Conservation (phyloP, 2,797 vertebrate genomes). For the Halcyon smyrnensis region DNA sequence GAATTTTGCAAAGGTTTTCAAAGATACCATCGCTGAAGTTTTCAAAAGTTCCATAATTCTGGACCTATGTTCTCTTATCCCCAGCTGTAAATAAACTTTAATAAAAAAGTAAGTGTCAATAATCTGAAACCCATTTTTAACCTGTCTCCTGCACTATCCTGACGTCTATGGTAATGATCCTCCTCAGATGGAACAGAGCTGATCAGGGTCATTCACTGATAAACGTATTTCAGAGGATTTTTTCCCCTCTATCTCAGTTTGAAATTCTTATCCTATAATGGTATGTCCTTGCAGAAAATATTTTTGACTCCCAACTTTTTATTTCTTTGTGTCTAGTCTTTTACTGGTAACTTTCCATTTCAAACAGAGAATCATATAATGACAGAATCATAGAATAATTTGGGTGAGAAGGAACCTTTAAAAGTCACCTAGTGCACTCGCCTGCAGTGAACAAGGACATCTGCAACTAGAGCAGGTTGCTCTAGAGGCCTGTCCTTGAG, state of each 20-base stretch:
- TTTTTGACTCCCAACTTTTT: constrained; percentile 35
- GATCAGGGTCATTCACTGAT: constrained; percentile 80
- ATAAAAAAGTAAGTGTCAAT: constrained; percentile 73
- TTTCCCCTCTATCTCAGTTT: constrained; percentile 67
- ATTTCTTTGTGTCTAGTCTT: constrained; percentile 12
- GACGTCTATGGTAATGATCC: constrained; percentile 66
- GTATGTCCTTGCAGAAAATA: constrained; percentile 63
- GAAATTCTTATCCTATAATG: constrained; percentile 74
- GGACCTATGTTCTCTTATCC: constrained; percentile 62
- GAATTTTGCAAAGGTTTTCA: constrained; percentile 60
- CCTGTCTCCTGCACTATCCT: constrained; percentile 63
- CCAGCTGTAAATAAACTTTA: constrained; percentile 72
- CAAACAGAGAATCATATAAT: background rate
- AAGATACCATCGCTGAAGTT: constrained; percentile 66
- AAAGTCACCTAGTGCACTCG: background rate
- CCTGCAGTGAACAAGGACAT: background rate
- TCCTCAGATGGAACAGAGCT: constrained; percentile 67
- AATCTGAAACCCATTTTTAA: constrained; percentile 78
- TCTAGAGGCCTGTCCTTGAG: background rate
- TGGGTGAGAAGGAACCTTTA: background rate
- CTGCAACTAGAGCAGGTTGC: background rate
- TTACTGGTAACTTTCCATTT: constrained; percentile 19
- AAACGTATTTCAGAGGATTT: constrained; percentile 80
- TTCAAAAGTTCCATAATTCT: constrained; percentile 63
- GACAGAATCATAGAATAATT: background rate